Percentiles rank a stretch among this genome's conserved stretches.
phyloP scores from a whole-genome alignment of 2,113 vertebrate species.

The Aythya baeri region DNA sequence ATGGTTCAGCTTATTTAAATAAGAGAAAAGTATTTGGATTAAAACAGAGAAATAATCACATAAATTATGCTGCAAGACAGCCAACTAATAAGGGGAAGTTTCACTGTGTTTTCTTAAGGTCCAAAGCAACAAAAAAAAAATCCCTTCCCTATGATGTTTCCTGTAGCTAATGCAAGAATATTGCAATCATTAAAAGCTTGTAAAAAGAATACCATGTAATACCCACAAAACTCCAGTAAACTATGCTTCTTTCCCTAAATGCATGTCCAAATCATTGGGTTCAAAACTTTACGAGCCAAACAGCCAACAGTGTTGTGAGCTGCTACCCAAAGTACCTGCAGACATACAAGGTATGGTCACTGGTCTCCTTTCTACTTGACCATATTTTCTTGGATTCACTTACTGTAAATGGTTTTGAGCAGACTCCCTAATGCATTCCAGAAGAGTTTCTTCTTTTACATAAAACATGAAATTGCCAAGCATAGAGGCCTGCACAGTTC shows the following conservation, averaged over 20 bases:
- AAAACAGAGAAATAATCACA: neutral
- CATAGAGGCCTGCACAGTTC: constrained; percentile 39
- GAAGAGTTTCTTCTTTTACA: constrained; percentile 53
- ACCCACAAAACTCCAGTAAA: neutral
- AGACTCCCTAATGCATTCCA: constrained; percentile 1
- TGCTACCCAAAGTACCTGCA: neutral
- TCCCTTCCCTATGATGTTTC: neutral
- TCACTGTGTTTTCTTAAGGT: neutral
- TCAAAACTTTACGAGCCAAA: neutral
- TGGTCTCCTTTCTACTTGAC: neutral
- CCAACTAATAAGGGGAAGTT: neutral
- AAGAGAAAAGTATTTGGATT: neutral
- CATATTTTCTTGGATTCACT: neutral
- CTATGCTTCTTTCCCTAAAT: neutral
- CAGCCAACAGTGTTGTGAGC: accelerated
- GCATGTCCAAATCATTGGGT: neutral
- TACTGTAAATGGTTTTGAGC: constrained; percentile 6
- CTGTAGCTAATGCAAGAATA: neutral
- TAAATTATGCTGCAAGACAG: neutral
- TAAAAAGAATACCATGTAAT: neutral
- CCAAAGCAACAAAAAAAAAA: neutral
- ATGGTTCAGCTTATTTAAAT: neutral
- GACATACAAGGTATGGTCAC: too few species aligned
- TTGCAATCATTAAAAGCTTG: neutral
- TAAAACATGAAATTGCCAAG: constrained; percentile 71